A percentile compares a stretch with the other conserved stretches of the same genome.
Conservation (phyloP, 2,888 invertebrate genomes). For the Ophonus ardosiacus region DNA sequence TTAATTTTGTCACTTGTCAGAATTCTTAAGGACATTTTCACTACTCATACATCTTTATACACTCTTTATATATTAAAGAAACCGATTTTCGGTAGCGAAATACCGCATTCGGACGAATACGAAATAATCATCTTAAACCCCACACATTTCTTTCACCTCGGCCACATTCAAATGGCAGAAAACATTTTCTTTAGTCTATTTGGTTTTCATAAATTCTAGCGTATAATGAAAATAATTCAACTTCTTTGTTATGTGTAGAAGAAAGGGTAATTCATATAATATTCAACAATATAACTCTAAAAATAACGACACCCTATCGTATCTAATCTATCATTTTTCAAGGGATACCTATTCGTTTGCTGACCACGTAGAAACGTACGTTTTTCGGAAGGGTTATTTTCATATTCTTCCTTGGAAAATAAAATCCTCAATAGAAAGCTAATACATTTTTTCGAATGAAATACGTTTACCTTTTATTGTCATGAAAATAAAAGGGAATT, state of each 20-base stretch:
- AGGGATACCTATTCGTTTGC: neutral
- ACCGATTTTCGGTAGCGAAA: too few species aligned
- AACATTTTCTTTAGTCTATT: too few species aligned
- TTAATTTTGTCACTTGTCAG: too few species aligned
- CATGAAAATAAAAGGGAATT: neutral
- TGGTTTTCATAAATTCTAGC: too few species aligned
- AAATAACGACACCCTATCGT: neutral
- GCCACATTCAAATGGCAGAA: too few species aligned
- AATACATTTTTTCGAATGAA: neutral
- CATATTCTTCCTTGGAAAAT: neutral
- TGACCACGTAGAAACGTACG: neutral
- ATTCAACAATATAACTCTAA: neutral
- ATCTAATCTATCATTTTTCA: neutral
- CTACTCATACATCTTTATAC: too few species aligned
- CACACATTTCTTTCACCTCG: too few species aligned
- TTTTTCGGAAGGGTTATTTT: slow-evolving; percentile 23
- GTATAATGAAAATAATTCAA: too few species aligned
- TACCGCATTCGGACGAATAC: too few species aligned
- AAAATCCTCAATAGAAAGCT: neutral
- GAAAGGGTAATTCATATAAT: neutral
- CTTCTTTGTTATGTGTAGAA: neutral
- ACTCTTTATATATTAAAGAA: too few species aligned
- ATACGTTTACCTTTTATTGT: neutral
- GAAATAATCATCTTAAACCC: too few species aligned
- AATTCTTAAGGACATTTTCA: too few species aligned